A percentile compares a stretch with the other conserved stretches of the same genome.
Evolutionary conservation across 30 jellyfish, hydroid and myxozoan species (phyloP).

Genomic region (Cassiopea andromeda): DNA sequence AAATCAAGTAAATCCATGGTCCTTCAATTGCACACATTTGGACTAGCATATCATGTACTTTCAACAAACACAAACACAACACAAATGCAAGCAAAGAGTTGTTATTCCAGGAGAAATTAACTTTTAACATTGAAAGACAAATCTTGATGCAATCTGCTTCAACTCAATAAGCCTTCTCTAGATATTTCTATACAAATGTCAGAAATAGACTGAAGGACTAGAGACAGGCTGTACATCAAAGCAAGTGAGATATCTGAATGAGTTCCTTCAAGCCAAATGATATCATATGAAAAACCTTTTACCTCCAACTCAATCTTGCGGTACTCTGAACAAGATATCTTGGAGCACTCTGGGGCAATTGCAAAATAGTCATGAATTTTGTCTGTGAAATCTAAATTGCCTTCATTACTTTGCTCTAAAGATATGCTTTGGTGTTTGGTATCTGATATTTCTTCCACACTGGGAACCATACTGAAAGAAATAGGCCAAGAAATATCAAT

Average conservation of each 20-base stretch:
- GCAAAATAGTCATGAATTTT: background rate
- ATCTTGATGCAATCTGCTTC: too few relatives aligned
- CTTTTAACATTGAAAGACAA: too few relatives aligned
- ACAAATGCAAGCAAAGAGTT: too few relatives aligned
- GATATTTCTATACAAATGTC: too few relatives aligned
- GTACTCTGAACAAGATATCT: background rate
- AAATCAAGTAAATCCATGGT: too few relatives aligned
- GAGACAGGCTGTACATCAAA: too few relatives aligned
- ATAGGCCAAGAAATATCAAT: too few relatives aligned
- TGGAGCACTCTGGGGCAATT: background rate
- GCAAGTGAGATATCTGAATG: background rate
- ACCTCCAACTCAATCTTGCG: background rate
- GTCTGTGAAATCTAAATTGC: background rate
- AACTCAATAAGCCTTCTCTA: too few relatives aligned
- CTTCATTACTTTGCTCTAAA: background rate
- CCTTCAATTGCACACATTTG: too few relatives aligned
- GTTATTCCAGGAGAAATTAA: too few relatives aligned
- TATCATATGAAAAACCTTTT: background rate
- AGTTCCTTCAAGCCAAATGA: background rate
- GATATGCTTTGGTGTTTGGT: background rate
- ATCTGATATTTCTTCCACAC: background rate
- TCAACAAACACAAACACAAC: too few relatives aligned
- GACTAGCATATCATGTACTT: too few relatives aligned
- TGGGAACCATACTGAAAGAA: conserved; percentile 14
- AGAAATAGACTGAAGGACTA: background rate